Conservation (phyloP, 1,140 invertebrate genomes). For the Rhyzopertha dominica region DNA sequence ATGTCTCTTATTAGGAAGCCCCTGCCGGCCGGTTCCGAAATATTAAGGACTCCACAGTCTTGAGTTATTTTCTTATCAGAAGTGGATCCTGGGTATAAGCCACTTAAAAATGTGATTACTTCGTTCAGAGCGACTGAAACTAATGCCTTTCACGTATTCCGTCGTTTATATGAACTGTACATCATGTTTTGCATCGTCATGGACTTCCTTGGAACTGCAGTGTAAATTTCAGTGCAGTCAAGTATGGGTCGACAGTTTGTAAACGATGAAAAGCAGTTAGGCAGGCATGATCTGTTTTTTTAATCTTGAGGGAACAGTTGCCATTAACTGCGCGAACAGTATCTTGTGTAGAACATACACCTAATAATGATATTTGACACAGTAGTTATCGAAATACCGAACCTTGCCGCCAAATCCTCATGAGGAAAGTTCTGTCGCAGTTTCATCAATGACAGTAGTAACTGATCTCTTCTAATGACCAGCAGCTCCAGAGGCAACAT, state of each 20-base stretch:
- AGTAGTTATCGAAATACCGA: neutral
- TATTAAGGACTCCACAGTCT: neutral
- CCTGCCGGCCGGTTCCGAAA: constrained; percentile 1
- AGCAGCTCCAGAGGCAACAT: no score
- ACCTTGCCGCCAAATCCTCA: constrained; percentile 11
- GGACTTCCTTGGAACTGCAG: no score
- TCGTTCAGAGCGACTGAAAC: constrained; percentile 3
- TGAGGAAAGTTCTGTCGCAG: constrained; percentile 11
- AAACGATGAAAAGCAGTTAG: no score
- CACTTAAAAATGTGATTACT: constrained; percentile 4
- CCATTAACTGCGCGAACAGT: constrained; percentile 16
- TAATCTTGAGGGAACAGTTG: constrained; percentile 8
- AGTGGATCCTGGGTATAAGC: constrained; percentile 4
- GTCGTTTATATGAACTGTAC: no score
- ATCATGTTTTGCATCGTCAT: no score
- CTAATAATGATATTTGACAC: constrained; percentile 11
- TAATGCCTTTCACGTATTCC: constrained; percentile 6
- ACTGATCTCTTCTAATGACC: constrained; percentile 15
- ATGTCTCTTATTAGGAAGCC: constrained; percentile 4
- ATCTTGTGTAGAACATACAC: constrained; percentile 11
- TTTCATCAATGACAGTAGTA: constrained; percentile 13
- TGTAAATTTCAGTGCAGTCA: no score
- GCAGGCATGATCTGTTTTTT: no score
- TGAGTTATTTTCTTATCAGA: constrained; percentile 6
- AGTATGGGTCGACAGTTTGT: no score